Evolutionary conservation across 64 coral and sea anemone genomes (phyloP), one percentile per base, ranked within the genome.

Genomic region (Catalaphyllia jardinei): DNA sequence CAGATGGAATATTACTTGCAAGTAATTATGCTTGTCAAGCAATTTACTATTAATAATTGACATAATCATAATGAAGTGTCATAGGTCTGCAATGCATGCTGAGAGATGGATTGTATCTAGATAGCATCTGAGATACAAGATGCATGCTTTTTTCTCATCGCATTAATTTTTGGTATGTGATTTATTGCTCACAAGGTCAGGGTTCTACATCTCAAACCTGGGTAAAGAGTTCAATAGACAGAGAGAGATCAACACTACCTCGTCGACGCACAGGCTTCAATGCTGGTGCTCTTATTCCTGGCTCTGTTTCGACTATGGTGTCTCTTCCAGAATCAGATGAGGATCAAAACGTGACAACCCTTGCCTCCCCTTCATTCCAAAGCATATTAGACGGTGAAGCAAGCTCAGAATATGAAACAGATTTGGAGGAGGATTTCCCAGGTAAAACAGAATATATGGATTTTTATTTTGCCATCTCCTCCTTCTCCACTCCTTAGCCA

Each of bases 401-500:
- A 71, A 92, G 90, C 28, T 92, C 90, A 42, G 90, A 92, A 31
- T 92, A 86, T 92, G 90, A 92, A 39, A 92, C 90, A 62, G 90
- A 92, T 79, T 42, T 92, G 29, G 90, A 92, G 29, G 90, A 92
- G 16, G 90, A 92, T 29, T 92, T 92, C n/a, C 90, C 90, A 87
- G 90, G 90, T 92, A 92, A 67, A 18, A 27, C 9, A n/a, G n/a
- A n/a, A n/a, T n/a, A n/a, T n/a, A n/a, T n/a, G n/a, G n/a, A n/a
- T n/a, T n/a, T n/a, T n/a, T n/a, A n/a, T n/a, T n/a, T n/a, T n/a
- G n/a, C n/a, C n/a, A n/a, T n/a, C n/a, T n/a, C 13, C 7, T 55
- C 13, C 52, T 8, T 14, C 52, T 39, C 38, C 38, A 39, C 38
- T 39, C 38, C 38, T 39, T 39, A 39, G 38, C 38, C 38, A 39